Evolutionary conservation across 2,888 invertebrate species (phyloP), one percentile per base, ranked within the genome.

Genomic region (Molanna angustata): DNA sequence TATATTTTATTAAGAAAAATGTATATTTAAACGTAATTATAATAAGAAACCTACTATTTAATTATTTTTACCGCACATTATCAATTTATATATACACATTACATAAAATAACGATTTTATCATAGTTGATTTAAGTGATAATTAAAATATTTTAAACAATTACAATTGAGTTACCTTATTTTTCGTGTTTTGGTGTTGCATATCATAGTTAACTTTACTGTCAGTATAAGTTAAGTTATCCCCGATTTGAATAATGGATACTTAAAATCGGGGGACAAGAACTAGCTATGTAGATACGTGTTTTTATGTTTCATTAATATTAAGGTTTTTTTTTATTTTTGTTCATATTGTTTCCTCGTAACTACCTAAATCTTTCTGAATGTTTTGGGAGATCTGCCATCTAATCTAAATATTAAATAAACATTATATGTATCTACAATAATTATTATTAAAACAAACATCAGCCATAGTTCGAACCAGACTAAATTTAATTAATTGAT

Each of bases 11-110:
- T n/a, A n/a, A n/a, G n/a, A n/a, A n/a, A n/a, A n/a, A n/a, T n/a
- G n/a, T n/a, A n/a, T n/a, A n/a, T n/a, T n/a, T n/a, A n/a, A n/a
- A n/a, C n/a, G 54, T 54, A 42, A 49, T 31, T 49, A 49, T 32
- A 49, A 49, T 33, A 33, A 44, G 40, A 40, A 20, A 21, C 40
- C 16, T 49, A 44, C 42, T 48, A 20, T 31, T 18, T 42, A 54
- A 39, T 22, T 52, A 57, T 57, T 58, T 58, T 55, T 58, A 55
- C 57, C 54, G 57, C 57, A 58, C 57, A 55, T 45, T 55, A 49
- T 58, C 52, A 51, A 45, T 46, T 54, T 54, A 53, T 54, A 41
- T 21, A 53, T 48, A 54, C 44, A 53, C 43, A 43, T 18, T 49
- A 49, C 20, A 19, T 42, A 33, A 21, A 20, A 31, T n/a, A 31